phyloP scores from a whole-genome alignment of 2,888 invertebrate genomes.

The Hypselothyrea guttata region DNA sequence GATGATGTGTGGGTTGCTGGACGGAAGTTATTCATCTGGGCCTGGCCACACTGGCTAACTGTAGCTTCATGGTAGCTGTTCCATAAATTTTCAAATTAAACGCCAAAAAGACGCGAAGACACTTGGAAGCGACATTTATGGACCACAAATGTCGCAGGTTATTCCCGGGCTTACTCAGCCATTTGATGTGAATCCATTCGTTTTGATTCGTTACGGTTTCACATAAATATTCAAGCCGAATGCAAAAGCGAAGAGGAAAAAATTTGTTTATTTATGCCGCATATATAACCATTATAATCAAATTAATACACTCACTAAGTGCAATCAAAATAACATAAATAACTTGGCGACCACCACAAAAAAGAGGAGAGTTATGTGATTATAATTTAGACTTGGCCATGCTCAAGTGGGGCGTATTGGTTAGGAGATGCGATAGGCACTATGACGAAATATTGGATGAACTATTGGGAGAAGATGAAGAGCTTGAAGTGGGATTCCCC shows the following conservation, averaged over 20 bases:
- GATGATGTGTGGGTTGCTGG: constrained; percentile 42
- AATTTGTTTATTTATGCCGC: constrained; percentile 58
- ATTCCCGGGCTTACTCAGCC: constrained; percentile 6
- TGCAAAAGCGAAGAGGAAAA: constrained; percentile 4
- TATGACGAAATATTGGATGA: no score
- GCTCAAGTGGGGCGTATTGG: constrained; percentile 18
- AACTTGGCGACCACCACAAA: constrained; percentile 37
- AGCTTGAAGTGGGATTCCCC: no score
- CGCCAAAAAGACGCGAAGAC: constrained; percentile 52
- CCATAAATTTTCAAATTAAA: background rate
- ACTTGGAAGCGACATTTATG: constrained; percentile 61
- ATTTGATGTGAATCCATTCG: constrained; percentile 15
- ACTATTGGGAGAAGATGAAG: no score
- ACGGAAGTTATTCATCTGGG: constrained; percentile 26
- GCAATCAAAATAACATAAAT: constrained; percentile 72
- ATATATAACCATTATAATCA: constrained; percentile 73
- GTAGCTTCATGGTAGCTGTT: background rate
- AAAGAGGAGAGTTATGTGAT: constrained; percentile 62
- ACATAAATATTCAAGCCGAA: constrained; percentile 20
- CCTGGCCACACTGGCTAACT: constrained; percentile 6
- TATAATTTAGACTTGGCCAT: constrained; percentile 51
- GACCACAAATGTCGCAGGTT: constrained; percentile 37
- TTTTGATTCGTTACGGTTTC: constrained; percentile 18
- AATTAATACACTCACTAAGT: constrained; percentile 75
- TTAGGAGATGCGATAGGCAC: no score